Conservation (phyloP, 2,888 invertebrate genomes). For the Neoitamus cyanurus region DNA sequence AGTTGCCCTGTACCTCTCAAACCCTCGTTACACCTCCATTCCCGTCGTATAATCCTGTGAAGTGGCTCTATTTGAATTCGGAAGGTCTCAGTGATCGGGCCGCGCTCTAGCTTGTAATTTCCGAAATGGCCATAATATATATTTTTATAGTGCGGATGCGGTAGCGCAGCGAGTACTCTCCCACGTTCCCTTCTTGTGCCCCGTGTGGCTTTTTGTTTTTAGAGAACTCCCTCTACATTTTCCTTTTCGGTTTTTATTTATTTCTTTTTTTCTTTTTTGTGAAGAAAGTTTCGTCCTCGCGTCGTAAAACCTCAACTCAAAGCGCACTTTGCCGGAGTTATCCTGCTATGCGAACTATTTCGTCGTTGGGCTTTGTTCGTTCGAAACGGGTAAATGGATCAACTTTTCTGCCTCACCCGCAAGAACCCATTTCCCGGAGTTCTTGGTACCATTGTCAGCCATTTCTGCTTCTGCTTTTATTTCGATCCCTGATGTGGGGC, state of each 20-base stretch:
- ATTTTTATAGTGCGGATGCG: not conserved
- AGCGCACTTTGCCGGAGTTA: constrained; percentile 21
- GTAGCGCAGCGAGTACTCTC: not conserved
- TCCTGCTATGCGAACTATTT: constrained; percentile 24
- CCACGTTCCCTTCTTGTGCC: not conserved
- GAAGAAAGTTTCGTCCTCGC: not conserved
- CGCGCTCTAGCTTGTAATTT: constrained; percentile 1
- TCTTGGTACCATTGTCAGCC: constrained; percentile 19
- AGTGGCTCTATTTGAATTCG: not conserved
- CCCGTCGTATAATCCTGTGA: too few species aligned
- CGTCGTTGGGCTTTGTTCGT: not conserved
- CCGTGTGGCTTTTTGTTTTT: not conserved
- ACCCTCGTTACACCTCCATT: not conserved
- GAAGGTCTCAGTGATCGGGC: not conserved
- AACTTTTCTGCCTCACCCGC: constrained; percentile 23
- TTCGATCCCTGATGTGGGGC: not conserved
- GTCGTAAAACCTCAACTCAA: constrained; percentile 30
- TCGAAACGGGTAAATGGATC: constrained; percentile 22
- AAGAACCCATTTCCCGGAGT: constrained; percentile 26
- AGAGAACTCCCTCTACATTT: not conserved
- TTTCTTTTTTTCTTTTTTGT: not conserved
- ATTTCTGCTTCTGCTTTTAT: constrained; percentile 18
- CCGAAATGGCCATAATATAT: constrained; percentile 13
- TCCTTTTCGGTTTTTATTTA: not conserved
- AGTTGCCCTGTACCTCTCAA: not conserved